Percentiles rank a stretch among this genome's conserved stretches.
phyloP scores from a whole-genome alignment of 2,888 invertebrate species.

The Listrodromus nycthemerus region DNA sequence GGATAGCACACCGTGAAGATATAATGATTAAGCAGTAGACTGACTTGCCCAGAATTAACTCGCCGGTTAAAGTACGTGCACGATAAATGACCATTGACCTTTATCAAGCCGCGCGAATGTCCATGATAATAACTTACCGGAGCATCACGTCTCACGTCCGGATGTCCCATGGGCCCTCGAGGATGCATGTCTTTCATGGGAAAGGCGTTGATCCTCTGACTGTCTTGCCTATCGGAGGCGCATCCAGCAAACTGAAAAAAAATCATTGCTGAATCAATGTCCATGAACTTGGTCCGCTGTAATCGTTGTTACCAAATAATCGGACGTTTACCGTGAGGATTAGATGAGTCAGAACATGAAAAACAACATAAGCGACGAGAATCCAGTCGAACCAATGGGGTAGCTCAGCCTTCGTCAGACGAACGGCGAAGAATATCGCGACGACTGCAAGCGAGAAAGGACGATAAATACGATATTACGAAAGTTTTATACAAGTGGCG shows the following conservation, averaged over 20 bases:
- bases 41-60: too few relatives aligned
- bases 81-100: not conserved
- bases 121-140: constrained; percentile 86
- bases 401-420: constrained; percentile 93
- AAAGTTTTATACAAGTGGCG: not conserved
- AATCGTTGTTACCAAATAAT: not conserved
- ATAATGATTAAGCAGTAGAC: not conserved
- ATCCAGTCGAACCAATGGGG: constrained; percentile 96
- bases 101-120: not conserved
- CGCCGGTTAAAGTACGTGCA: not conserved
- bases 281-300: not conserved
- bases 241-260: constrained; percentile 90
- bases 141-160: constrained; percentile 91
- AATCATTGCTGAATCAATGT: not conserved
- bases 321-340: constrained; percentile 90
- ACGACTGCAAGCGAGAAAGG: constrained; percentile 89
- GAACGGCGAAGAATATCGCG: constrained; percentile 96
- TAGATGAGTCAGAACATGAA: constrained; percentile 95
- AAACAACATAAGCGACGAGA: constrained; percentile 94
- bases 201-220: constrained; percentile 91
- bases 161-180: constrained; percentile 87
- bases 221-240: constrained; percentile 90
- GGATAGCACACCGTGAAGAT: not conserved
- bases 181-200: constrained; percentile 94
- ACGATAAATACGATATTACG: constrained; percentile 14